Evolutionary conservation across 2,888 invertebrate species (phyloP).

Genomic region (Platerodrilus igneus): DNA sequence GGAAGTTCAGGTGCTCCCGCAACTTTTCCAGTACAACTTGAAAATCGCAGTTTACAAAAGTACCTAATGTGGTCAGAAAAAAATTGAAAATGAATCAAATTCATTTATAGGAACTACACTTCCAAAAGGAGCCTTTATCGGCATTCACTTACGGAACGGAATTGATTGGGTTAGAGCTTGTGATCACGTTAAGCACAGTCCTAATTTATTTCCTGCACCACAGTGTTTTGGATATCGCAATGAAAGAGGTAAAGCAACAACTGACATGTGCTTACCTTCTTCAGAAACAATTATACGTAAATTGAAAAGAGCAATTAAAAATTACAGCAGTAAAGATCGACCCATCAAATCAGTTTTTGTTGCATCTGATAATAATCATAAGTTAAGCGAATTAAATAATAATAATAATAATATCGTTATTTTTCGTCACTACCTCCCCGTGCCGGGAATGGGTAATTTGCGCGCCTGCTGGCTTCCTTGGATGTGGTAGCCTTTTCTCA

Average conservation of each 20-base stretch:
- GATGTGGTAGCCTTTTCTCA: slow-evolving; percentile 68
- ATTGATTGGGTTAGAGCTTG: slow-evolving; percentile 85
- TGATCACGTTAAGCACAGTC: slow-evolving; percentile 73
- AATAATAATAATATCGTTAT: too few species aligned
- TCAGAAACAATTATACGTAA: slow-evolving; percentile 75
- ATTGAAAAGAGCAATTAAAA: slow-evolving; percentile 74
- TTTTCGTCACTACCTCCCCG: too few species aligned
- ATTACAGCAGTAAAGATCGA: slow-evolving; percentile 50
- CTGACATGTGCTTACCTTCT: slow-evolving; percentile 83
- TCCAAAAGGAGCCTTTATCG: slow-evolving; percentile 79
- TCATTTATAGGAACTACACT: slow-evolving; percentile 67
- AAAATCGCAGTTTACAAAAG: slow-evolving; percentile 74
- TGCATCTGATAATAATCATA: slow-evolving; percentile 87
- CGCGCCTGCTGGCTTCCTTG: slow-evolving; percentile 70
- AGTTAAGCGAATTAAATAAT: slow-evolving; percentile 77
- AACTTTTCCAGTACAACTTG: slow-evolving; percentile 84
- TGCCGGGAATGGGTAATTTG: slow-evolving; percentile 65
- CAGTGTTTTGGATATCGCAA: slow-evolving; percentile 93
- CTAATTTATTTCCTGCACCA: slow-evolving; percentile 88
- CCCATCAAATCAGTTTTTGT: slow-evolving; percentile 79
- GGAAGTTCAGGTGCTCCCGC: slow-evolving; percentile 79
- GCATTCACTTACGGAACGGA: slow-evolving; percentile 92
- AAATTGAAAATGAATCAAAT: slow-evolving; percentile 60
- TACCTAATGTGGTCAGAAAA: slow-evolving; percentile 75
- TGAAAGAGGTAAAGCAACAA: slow-evolving; percentile 77